Evolutionary conservation across 2,888 invertebrate species (phyloP).

Genomic region (Drosophila subsilvestris): DNA sequence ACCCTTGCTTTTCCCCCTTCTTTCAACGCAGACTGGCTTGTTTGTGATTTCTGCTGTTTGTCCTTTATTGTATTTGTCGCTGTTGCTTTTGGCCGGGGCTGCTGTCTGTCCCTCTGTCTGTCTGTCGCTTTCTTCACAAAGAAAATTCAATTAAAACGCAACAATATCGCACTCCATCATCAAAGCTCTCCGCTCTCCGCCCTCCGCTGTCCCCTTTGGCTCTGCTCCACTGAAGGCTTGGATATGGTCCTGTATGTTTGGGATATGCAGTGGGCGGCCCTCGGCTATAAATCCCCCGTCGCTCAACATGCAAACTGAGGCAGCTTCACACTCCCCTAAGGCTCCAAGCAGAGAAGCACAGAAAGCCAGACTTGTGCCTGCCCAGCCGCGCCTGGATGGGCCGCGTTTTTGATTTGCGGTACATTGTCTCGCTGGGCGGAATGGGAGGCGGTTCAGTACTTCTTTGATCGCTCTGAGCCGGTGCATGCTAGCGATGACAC

Average conservation of each 20-base stretch:
- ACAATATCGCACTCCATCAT: slow-evolving; percentile 82
- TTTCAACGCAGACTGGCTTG: neutral
- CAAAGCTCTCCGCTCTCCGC: slow-evolving; percentile 52
- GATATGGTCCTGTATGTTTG: slow-evolving; percentile 4
- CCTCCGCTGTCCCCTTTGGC: neutral
- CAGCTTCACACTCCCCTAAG: neutral
- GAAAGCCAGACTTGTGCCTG: no score
- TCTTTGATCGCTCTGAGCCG: no score
- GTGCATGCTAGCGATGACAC: no score
- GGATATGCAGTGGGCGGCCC: slow-evolving; percentile 27
- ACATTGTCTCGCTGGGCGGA: no score
- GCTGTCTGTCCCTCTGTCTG: neutral
- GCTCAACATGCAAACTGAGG: slow-evolving; percentile 67
- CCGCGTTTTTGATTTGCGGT: no score
- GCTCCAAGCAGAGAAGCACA: neutral
- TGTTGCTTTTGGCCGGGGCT: slow-evolving; percentile 37
- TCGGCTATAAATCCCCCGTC: slow-evolving; percentile 79
- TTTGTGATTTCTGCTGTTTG: slow-evolving; percentile 43
- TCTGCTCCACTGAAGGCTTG: slow-evolving; percentile 10
- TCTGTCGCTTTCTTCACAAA: slow-evolving; percentile 63
- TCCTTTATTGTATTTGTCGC: slow-evolving; percentile 64
- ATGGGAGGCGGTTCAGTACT: no score
- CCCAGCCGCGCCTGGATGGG: no score
- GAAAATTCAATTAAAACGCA: slow-evolving; percentile 83
- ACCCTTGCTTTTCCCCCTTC: neutral